Percentiles rank a stretch among this genome's conserved stretches.
Evolutionary conservation across 2,113 vertebrate genomes (phyloP).

Genomic region (Callithrix jacchus): DNA sequence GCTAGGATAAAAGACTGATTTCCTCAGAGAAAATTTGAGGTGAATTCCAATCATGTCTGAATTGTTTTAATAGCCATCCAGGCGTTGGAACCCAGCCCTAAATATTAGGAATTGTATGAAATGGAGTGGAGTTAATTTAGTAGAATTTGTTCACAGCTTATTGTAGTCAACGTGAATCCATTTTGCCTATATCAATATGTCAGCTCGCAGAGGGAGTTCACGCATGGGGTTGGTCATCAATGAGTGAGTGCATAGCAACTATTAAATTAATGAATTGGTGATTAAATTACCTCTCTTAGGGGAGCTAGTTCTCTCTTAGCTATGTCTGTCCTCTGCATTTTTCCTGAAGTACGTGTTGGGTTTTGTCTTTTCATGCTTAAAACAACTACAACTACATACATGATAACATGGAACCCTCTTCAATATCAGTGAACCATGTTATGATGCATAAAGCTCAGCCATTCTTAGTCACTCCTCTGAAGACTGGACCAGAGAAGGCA

Average conservation of each 20-base stretch:
- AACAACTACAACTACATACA: background rate
- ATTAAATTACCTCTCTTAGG: constrained; percentile 24
- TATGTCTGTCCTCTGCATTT: background rate
- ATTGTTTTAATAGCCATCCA: constrained; percentile 42
- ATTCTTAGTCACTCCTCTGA: background rate
- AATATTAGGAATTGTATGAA: constrained; percentile 27
- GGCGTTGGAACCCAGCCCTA: background rate
- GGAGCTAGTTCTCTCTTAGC: background rate
- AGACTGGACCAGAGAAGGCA: background rate
- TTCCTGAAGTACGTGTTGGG: constrained; percentile 9
- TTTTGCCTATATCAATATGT: background rate
- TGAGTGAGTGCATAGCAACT: constrained; percentile 18
- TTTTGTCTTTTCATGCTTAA: background rate
- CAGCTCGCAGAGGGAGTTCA: constrained; percentile 15
- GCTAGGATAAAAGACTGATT: constrained; percentile 61
- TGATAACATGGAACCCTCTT: background rate
- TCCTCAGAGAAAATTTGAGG: constrained; percentile 40
- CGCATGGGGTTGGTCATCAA: background rate
- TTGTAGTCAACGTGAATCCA: constrained; percentile 15
- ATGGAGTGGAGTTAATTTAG: constrained; percentile 16
- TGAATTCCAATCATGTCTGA: constrained; percentile 40
- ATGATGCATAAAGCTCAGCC: background rate
- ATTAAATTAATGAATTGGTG: constrained; percentile 47
- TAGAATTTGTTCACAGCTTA: constrained; percentile 3
- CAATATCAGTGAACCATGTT: background rate